Evolutionary conservation across 64 coral and sea anemone genomes (phyloP).

Genomic region (Montipora cactus): DNA sequence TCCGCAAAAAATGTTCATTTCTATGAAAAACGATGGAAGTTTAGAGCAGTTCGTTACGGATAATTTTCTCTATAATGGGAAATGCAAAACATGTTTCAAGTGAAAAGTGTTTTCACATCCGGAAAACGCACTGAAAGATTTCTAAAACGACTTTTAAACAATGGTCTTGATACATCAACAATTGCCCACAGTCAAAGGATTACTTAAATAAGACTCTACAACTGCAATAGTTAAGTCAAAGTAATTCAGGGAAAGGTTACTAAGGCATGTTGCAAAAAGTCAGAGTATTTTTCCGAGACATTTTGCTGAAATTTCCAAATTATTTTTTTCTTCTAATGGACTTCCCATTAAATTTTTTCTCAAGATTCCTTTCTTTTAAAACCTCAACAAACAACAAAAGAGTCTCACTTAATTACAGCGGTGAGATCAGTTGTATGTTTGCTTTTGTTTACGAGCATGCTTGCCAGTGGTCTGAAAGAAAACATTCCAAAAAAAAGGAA

Average conservation of each 20-base stretch:
- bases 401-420: conserved; percentile 44
- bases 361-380: conserved; percentile 3
- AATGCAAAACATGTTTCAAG: not conserved
- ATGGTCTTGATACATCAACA: not conserved
- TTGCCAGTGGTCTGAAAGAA: not conserved
- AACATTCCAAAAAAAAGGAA: not conserved
- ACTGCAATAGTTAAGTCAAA: not conserved
- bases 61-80: not conserved
- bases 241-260: not conserved
- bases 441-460: conserved; percentile 33
- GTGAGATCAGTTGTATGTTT: conserved; percentile 27
- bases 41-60: too few species aligned
- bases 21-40: not conserved
- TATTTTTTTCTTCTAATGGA: not conserved
- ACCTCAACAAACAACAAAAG: conserved; percentile 4
- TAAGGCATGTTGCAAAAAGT: too few species aligned
- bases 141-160: not conserved
- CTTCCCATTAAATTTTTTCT: conserved; percentile 13
- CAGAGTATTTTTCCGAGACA: not conserved
- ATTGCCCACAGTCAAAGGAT: not conserved
- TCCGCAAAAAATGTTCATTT: not conserved
- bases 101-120: conserved; percentile 1
- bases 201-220: not conserved
- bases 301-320: not conserved
- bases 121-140: conserved; percentile 2